A percentile compares a stretch with the other conserved stretches of the same genome.
These are phyloP conservation scores for Ciconia maguari DNA, from an alignment of 2,113 vertebrate genomes.

Conservation along the genomic window DNA sequence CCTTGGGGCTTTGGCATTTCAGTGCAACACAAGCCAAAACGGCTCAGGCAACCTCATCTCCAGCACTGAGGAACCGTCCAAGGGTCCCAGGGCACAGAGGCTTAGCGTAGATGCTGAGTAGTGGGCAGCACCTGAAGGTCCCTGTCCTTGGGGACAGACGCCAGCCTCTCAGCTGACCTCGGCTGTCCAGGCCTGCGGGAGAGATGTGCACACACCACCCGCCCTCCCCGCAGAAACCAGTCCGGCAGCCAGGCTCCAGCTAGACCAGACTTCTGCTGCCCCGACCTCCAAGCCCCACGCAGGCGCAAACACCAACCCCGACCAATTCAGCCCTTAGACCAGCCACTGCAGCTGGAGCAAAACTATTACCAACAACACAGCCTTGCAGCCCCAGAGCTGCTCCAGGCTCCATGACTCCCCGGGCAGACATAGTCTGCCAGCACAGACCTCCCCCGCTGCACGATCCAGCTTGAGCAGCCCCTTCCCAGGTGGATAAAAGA, in stretches of 20 bases:
- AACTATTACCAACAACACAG: background rate
- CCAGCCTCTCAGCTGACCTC: background rate
- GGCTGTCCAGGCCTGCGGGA: background rate
- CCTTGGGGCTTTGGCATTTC: background rate
- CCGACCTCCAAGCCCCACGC: rapidly evolving
- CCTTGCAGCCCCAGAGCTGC: background rate
- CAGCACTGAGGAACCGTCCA: background rate
- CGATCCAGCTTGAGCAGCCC: background rate
- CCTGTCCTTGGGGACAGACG: background rate
- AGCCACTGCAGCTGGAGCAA: background rate
- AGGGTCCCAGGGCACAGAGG: background rate
- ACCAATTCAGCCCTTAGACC: background rate
- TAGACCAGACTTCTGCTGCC: too few species aligned
- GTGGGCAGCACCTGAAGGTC: background rate
- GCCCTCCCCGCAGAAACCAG: too few species aligned
- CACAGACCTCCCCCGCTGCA: background rate
- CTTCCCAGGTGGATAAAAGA: background rate
- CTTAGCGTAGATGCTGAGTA: rapidly evolving
- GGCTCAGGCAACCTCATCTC: background rate
- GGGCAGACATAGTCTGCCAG: background rate
- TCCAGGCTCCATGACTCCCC: background rate
- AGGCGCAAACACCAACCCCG: rapidly evolving
- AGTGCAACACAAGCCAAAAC: background rate
- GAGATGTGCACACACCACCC: rapidly evolving
- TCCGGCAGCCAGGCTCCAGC: background rate